These are phyloP conservation scores for Odontamblyopus lacepedii DNA, from an alignment of 2,797 vertebrate genomes.

Conservation along the genomic window DNA sequence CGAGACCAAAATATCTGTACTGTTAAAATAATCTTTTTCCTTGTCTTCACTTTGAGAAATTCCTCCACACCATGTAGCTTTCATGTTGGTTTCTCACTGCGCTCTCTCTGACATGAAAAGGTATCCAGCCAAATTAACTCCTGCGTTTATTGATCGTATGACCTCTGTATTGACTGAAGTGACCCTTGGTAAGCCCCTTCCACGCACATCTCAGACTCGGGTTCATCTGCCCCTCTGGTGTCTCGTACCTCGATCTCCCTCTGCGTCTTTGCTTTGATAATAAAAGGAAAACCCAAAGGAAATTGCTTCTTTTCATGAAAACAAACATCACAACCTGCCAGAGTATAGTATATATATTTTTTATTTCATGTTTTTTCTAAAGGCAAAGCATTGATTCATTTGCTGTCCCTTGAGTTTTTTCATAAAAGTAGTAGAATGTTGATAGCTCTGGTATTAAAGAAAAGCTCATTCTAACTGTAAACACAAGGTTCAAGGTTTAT, in stretches of 20 bases:
- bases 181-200: conserved; percentile 38
- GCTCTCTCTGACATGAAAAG: conserved; percentile 42
- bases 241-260: conserved; percentile 47
- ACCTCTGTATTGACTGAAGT: conserved; percentile 62
- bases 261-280: conserved; percentile 41
- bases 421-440: not conserved
- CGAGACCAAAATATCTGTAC: not conserved
- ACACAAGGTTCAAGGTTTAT: too few species aligned
- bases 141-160: conserved; percentile 53
- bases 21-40: not conserved
- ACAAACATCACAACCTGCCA: conserved; percentile 32
- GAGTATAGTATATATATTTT: not conserved
- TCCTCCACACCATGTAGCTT: conserved; percentile 39
- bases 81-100: conserved; percentile 8
- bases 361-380: not conserved
- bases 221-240: conserved; percentile 41
- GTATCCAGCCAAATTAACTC: conserved; percentile 38
- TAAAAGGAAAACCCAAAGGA: conserved; percentile 51
- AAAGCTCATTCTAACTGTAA: not conserved
- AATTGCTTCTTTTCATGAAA: conserved; percentile 31
- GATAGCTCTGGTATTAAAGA: not conserved
- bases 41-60: conserved; percentile 19
- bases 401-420: not conserved
- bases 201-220: conserved; percentile 24
- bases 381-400: not conserved